Percentiles rank a stretch among this genome's conserved stretches.
Evolutionary conservation across 2,113 vertebrate genomes (phyloP).

Genomic region (Sinocyclocheilus maitianheensis): DNA sequence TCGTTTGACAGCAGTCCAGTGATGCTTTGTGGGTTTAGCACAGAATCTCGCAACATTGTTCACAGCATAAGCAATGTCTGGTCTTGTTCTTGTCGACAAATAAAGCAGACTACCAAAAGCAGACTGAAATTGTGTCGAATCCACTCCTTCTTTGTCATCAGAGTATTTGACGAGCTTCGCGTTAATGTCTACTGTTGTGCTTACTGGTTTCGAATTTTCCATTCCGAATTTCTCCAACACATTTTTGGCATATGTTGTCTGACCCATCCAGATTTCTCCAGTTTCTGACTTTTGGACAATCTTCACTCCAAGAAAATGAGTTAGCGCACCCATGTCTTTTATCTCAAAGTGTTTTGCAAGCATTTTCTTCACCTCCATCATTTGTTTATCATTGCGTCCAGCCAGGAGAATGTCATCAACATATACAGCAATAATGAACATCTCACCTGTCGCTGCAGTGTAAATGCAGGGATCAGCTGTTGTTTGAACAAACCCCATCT

Average conservation of each 20-base stretch:
- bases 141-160: neutral
- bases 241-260: neutral
- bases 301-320: neutral
- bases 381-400: neutral
- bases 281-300: neutral
- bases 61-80: too few relatives aligned
- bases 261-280: neutral
- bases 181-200: neutral
- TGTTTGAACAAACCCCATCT: too few relatives aligned
- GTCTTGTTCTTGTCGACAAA: too few relatives aligned
- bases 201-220: neutral
- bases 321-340: neutral
- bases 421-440: too few relatives aligned
- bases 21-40: too few relatives aligned
- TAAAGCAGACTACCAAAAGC: too few relatives aligned
- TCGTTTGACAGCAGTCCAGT: too few relatives aligned
- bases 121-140: neutral
- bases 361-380: neutral
- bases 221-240: neutral
- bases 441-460: too few relatives aligned
- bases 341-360: neutral
- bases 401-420: neutral
- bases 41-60: too few relatives aligned
- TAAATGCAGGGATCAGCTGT: too few relatives aligned
- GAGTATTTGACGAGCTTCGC: neutral